Percentiles rank a stretch among this genome's conserved stretches.
phyloP scores from a whole-genome alignment of 2,113 vertebrate species.

The Pelusios castaneus region DNA sequence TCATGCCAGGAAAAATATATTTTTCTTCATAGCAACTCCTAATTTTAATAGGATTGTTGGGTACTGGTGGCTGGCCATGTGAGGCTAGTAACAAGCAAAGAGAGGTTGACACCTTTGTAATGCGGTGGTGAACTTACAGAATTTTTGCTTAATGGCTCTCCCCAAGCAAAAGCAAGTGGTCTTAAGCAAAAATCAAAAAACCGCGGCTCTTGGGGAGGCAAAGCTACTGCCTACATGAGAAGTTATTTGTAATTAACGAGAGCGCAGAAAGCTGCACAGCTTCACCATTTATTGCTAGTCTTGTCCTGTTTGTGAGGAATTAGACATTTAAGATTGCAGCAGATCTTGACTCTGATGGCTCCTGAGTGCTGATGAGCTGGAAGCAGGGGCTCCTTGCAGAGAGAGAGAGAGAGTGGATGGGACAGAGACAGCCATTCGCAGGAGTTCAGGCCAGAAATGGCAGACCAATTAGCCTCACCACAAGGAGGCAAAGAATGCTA shows the following conservation, averaged over 20 bases:
- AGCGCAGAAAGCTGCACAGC: not conserved
- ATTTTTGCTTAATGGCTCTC: rapidly evolving
- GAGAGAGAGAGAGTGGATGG: not conserved
- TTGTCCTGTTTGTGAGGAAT: not conserved
- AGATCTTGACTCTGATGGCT: not conserved
- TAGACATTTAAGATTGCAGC: not conserved
- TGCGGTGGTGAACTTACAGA: not conserved
- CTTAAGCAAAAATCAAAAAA: not conserved
- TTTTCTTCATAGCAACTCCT: not conserved
- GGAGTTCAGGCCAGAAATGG: not conserved
- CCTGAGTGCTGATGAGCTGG: not conserved
- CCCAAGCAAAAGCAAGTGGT: not conserved
- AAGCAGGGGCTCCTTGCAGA: not conserved
- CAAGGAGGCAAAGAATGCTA: not conserved
- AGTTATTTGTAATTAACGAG: not conserved
- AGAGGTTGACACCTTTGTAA: not conserved
- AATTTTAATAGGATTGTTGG: not conserved
- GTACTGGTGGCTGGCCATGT: not conserved
- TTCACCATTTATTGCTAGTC: not conserved
- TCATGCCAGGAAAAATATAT: not conserved
- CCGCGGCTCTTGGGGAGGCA: not conserved
- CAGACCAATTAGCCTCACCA: not conserved
- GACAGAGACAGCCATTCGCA: not conserved
- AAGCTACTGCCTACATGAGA: not conserved
- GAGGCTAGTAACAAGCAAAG: not conserved